Conservation (phyloP, 2,797 vertebrate species). For the Eremophila alpestris region DNA sequence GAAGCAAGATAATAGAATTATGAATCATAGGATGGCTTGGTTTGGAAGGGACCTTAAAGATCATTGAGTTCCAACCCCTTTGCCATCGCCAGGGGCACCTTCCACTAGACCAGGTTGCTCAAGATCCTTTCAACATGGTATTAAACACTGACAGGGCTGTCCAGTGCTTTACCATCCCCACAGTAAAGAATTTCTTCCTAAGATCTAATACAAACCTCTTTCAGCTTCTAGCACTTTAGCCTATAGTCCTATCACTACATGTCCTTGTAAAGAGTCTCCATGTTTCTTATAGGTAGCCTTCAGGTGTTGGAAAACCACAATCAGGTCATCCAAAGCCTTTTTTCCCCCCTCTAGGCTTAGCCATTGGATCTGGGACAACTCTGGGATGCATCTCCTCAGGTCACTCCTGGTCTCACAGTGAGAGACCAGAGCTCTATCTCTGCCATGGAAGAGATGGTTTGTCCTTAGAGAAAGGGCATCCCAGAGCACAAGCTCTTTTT, state of each 20-base stretch:
- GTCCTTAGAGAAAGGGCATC: neutral
- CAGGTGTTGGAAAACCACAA: neutral
- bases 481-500: neutral
- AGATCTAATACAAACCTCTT: neutral
- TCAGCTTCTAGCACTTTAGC: too few relatives aligned
- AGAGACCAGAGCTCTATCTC: neutral
- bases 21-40: neutral
- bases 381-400: neutral
- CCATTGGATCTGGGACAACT: neutral
- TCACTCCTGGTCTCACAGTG: rapidly evolving
- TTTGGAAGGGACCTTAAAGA: neutral
- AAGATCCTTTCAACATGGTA: neutral
- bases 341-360: neutral
- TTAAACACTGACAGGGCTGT: neutral
- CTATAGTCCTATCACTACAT: too few relatives aligned
- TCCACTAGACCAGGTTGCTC: too few relatives aligned
- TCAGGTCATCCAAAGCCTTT: neutral
- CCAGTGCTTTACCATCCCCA: neutral
- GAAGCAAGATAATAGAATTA: neutral
- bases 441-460: neutral
- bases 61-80: too few relatives aligned
- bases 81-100: neutral
- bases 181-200: neutral
- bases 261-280: neutral
- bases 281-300: neutral